phyloP scores from a whole-genome alignment of 2,888 invertebrate species.

The Aelia acuminata region DNA sequence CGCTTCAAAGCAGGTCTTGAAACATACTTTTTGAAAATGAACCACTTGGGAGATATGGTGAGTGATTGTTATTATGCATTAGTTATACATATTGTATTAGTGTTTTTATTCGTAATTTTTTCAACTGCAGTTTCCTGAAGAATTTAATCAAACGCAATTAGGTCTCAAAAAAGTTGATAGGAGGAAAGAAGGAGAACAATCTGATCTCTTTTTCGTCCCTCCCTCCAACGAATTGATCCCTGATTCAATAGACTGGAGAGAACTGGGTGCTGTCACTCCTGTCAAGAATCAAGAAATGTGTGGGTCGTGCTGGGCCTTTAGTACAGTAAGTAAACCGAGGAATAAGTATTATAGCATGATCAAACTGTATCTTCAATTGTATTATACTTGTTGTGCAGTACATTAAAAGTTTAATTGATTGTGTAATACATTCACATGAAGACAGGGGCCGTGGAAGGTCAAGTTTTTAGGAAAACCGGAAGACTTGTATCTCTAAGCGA shows the following conservation, averaged over 20 bases:
- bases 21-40: constrained; percentile 79
- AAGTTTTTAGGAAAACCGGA: constrained; percentile 71
- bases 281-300: constrained; percentile 89
- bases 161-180: not conserved
- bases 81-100: not conserved
- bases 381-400: too few relatives aligned
- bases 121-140: not conserved
- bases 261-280: constrained; percentile 87
- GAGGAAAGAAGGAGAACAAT: not conserved
- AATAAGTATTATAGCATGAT: too few relatives aligned
- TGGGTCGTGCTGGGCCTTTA: constrained; percentile 90
- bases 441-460: constrained; percentile 75
- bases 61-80: constrained; percentile 68
- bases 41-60: constrained; percentile 89
- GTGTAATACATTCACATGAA: constrained; percentile 66
- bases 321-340: constrained; percentile 77
- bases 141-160: not conserved
- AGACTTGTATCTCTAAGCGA: constrained; percentile 72
- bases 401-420: not conserved
- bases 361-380: too few relatives aligned
- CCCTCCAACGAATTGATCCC: constrained; percentile 82
- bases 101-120: not conserved
- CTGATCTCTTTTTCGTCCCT: not conserved
- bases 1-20: constrained; percentile 77
- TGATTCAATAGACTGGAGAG: constrained; percentile 86